phyloP scores from a whole-genome alignment of 1,140 invertebrate species.

The Apis cerana region DNA sequence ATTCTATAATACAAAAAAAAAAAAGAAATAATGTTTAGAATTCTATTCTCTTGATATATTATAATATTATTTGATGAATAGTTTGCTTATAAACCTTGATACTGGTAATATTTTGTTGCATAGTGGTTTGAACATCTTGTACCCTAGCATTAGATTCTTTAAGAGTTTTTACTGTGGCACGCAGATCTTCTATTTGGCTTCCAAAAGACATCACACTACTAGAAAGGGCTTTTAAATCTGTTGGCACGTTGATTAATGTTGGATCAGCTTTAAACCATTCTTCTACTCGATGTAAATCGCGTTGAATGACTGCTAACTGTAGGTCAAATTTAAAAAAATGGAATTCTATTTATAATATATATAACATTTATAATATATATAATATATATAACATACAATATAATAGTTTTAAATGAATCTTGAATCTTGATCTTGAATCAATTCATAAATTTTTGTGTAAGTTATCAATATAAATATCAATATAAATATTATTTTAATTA shows the following conservation, averaged over 20 bases:
- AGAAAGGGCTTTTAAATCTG: conserved; percentile 80
- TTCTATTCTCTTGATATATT: background rate
- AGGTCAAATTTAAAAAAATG: conserved; percentile 49
- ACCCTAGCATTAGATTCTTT: conserved; percentile 75
- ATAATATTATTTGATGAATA: background rate
- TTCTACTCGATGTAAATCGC: conserved; percentile 81
- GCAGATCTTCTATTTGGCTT: conserved; percentile 81
- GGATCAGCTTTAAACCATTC: conserved; percentile 82
- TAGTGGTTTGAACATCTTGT: conserved; percentile 71
- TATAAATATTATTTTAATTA: background rate
- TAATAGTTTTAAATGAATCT: background rate
- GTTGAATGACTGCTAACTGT: conserved; percentile 79
- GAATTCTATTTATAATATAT: background rate
- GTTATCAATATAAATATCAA: background rate
- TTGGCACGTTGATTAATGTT: conserved; percentile 82
- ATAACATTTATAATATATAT: too few species aligned
- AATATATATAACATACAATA: background rate
- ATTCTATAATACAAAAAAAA: conserved; percentile 54
- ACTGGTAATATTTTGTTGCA: conserved; percentile 77
- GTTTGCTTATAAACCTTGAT: conserved; percentile 72
- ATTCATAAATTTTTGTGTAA: background rate
- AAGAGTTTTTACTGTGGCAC: conserved; percentile 71
- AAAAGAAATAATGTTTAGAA: conserved; percentile 19
- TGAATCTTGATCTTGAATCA: background rate
- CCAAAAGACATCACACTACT: conserved; percentile 83